Evolutionary conservation across 2,888 invertebrate species (phyloP), one percentile per base, ranked within the genome.

Genomic region (Drosophila emarginata): DNA sequence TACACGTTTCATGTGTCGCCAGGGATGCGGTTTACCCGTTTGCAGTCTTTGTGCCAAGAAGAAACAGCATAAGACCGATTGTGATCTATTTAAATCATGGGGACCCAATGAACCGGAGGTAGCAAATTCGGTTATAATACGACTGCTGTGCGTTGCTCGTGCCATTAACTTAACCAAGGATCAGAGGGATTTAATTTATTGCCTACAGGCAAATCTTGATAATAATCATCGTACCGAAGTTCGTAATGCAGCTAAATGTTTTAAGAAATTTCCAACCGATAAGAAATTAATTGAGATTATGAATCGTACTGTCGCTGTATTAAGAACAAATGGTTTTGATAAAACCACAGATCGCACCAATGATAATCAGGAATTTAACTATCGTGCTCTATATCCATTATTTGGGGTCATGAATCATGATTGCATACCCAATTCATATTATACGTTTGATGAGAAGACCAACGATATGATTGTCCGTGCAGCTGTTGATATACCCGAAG

Each of bases 361-460:
- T 36, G 88, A 90, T 67, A 88, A 90, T 72, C 83, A 83, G 66
- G 88, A 91, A 61, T 89, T 90, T 75, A 93, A 93, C 66, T 92
- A 94, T 65, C 92, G 95, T 67, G 95, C 94, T 58, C 91, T 96
- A 74, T 96, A 94, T 90, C 93, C 95, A 2, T 93, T 94, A 62
- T 94, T 95, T 6, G 94, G 94, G 28, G 93, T 96, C 91, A 93
- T 96, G 92, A 94, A 95, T 83, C 96, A 96, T 88, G 94, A 94
- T 82, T 96, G 96, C 90, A 93, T 92, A 76, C 94, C 96, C 53
- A 96, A 96, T 87, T 95, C 95, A 0, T 93, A 94, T 75, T 95
- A 96, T 85, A 92, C 93, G 58, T 95, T 94, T 57, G 94, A 94
- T 37, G 93, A 93, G 40, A 91, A 90, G 76, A 93, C 94, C 62